Conservation (phyloP, 2,797 vertebrate genomes). For the Falco novaeseelandiae region DNA sequence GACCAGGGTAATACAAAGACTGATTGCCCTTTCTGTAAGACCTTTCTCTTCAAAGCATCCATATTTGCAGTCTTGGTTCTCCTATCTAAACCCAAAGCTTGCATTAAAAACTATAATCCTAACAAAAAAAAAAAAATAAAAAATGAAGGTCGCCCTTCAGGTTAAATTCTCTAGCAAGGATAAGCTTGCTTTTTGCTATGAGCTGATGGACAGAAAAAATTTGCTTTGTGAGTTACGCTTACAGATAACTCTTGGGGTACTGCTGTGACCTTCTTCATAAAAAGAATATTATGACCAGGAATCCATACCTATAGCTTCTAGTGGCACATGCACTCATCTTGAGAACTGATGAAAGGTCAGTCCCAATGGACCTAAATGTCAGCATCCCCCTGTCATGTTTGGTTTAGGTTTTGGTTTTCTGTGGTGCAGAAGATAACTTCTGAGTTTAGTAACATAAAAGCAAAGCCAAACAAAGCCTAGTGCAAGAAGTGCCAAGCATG, state of each 20-base stretch:
- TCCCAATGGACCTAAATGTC: background rate
- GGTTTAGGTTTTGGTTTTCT: background rate
- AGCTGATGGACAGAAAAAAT: background rate
- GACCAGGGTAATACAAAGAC: background rate
- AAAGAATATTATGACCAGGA: background rate
- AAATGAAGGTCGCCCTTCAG: accelerated
- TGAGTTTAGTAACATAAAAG: background rate
- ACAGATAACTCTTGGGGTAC: background rate
- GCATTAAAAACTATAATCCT: background rate
- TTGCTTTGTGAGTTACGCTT: background rate
- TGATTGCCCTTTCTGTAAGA: background rate
- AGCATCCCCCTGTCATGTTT: accelerated
- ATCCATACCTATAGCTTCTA: background rate
- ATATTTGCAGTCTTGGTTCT: background rate
- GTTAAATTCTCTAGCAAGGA: background rate
- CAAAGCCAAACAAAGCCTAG: background rate
- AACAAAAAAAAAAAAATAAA: background rate
- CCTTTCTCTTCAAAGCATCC: background rate
- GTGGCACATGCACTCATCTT: accelerated
- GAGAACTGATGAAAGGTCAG: background rate
- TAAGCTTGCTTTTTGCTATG: background rate
- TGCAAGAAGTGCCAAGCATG: background rate
- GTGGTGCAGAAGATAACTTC: background rate
- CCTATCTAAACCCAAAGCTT: background rate
- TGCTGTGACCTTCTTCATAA: background rate